Conservation (phyloP, 35 echinoderm and acorn worm genomes). For the Apostichopus parvimensis region DNA sequence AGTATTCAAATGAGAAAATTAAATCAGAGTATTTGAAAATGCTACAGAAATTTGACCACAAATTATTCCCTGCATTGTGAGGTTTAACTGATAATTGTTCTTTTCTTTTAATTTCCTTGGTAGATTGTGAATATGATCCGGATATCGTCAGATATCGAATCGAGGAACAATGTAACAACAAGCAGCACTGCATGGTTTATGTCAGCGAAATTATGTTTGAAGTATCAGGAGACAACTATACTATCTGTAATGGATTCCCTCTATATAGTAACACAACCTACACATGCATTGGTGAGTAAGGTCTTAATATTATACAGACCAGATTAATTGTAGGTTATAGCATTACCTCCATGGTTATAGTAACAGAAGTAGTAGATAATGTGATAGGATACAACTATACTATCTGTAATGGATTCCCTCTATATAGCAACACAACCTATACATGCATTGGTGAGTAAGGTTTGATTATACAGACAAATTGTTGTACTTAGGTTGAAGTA, state of each 20-base stretch:
- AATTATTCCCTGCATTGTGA: no score
- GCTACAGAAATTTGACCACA: no score
- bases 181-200: slow-evolving; percentile 72
- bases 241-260: slow-evolving; percentile 75
- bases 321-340: not conserved
- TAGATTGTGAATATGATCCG: slow-evolving; percentile 84
- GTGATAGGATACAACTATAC: slow-evolving; percentile 57
- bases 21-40: no score
- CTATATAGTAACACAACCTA: slow-evolving; percentile 71
- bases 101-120: not conserved
- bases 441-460: slow-evolving; percentile 65
- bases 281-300: slow-evolving; percentile 64
- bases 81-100: not conserved
- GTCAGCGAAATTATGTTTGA: slow-evolving; percentile 74
- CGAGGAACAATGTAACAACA: slow-evolving; percentile 85
- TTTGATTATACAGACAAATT: no score
- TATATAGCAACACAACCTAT: slow-evolving; percentile 70
- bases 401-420: slow-evolving; percentile 74
- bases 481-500: not conserved
- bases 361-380: slow-evolving; percentile 63
- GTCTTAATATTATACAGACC: no score
- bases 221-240: slow-evolving; percentile 54
- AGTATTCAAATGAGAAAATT: no score
- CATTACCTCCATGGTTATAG: no score
- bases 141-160: slow-evolving; percentile 69